Percentiles rank a stretch among this genome's conserved stretches.
Evolutionary conservation across 1,140 invertebrate species (phyloP).

Genomic region (Paraescarpia echinospica): DNA sequence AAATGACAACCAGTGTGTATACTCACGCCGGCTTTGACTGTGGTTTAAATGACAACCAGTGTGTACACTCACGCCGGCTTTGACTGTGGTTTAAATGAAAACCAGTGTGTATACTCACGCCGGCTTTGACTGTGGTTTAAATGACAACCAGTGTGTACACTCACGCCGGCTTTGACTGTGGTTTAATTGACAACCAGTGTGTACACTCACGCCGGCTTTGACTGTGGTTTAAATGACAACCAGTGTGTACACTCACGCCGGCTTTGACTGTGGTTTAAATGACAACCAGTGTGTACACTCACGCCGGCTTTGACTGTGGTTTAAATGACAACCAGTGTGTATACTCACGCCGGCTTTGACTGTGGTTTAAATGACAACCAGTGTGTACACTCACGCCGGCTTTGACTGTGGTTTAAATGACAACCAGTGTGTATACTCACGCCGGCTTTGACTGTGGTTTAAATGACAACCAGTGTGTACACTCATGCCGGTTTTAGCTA

Average conservation of each 20-base stretch:
- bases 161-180: neutral
- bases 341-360: too few relatives aligned
- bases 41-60: constrained; percentile 80
- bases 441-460: too few relatives aligned
- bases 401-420: constrained; percentile 65
- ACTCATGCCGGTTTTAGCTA: too few relatives aligned
- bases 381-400: too few relatives aligned
- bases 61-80: constrained; percentile 60
- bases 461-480: too few relatives aligned
- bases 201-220: constrained; percentile 49
- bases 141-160: constrained; percentile 82
- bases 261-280: too few relatives aligned
- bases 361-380: too few relatives aligned
- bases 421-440: constrained; percentile 72
- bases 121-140: constrained; percentile 56
- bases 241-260: constrained; percentile 68
- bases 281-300: too few relatives aligned
- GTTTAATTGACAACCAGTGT: constrained; percentile 81
- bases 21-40: neutral
- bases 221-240: constrained; percentile 71
- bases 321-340: too few relatives aligned
- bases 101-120: too few relatives aligned
- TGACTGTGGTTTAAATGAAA: constrained; percentile 63
- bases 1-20: constrained; percentile 81
- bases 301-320: too few relatives aligned